phyloP scores from a whole-genome alignment of 2,797 vertebrate genomes.

The Neosilurus mollespiculum region DNA sequence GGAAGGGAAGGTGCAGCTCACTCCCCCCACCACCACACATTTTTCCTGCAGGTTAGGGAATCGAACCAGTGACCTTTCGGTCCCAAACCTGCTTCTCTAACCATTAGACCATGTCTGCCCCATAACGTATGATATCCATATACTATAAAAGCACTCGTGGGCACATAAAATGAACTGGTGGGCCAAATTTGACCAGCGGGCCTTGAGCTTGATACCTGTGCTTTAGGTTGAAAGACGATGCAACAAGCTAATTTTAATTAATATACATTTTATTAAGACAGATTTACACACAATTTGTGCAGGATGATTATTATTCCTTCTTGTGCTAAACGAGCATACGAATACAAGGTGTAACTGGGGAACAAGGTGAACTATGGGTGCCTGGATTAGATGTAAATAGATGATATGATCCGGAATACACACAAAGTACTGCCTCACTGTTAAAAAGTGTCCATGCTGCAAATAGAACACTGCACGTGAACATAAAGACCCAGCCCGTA shows the following conservation, averaged over 20 bases:
- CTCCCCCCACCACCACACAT: too few relatives aligned
- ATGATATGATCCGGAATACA: not conserved
- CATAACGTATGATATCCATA: too few relatives aligned
- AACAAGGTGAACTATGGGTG: not conserved
- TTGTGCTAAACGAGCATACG: not conserved
- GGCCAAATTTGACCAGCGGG: too few relatives aligned
- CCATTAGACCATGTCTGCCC: too few relatives aligned
- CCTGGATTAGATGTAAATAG: not conserved
- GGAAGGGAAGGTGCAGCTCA: too few relatives aligned
- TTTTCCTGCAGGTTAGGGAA: too few relatives aligned
- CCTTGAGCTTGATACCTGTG: too few relatives aligned
- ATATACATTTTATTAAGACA: conserved; percentile 23
- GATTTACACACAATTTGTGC: conserved; percentile 13
- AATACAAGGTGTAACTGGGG: not conserved
- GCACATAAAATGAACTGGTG: too few relatives aligned
- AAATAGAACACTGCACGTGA: conserved; percentile 20
- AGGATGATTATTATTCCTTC: not conserved
- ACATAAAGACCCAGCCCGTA: conserved; percentile 40
- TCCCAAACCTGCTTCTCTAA: too few relatives aligned
- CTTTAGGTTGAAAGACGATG: not conserved
- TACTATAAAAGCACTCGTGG: too few relatives aligned
- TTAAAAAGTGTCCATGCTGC: not conserved
- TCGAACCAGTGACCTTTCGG: too few relatives aligned
- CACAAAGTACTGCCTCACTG: not conserved
- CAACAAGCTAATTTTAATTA: not conserved